Percentiles rank a stretch among this genome's conserved stretches.
phyloP scores from a whole-genome alignment of 2,888 invertebrate species.

The Chirona hameri region DNA sequence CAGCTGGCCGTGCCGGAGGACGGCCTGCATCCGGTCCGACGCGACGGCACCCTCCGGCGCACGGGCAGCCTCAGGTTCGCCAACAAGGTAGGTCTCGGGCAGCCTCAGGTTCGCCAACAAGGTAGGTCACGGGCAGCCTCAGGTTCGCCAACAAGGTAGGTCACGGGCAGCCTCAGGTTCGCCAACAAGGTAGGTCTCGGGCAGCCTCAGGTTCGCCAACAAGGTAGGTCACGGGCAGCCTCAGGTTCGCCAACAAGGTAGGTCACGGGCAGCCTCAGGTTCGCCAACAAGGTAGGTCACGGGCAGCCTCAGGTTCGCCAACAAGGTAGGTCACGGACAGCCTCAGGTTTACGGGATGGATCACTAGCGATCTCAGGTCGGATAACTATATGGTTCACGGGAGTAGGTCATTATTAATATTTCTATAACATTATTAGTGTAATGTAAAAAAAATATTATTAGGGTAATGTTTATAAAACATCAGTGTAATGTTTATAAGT shows the following conservation, averaged over 20 bases:
- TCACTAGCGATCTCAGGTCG: too few relatives aligned
- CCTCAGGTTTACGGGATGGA: too few relatives aligned
- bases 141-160: neutral
- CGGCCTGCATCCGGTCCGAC: conserved; percentile 62
- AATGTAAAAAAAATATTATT: too few relatives aligned
- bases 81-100: neutral
- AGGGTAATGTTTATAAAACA: too few relatives aligned
- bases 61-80: conserved; percentile 55
- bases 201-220: neutral
- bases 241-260: too few relatives aligned
- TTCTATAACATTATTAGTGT: too few relatives aligned
- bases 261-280: neutral
- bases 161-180: neutral
- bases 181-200: too few relatives aligned
- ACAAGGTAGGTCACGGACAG: neutral
- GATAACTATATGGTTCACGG: neutral
- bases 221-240: neutral
- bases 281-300: conserved; percentile 48
- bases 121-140: neutral
- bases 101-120: too few relatives aligned
- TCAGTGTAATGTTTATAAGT: too few relatives aligned
- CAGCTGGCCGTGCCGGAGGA: conserved; percentile 48
- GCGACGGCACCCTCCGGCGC: conserved; percentile 73
- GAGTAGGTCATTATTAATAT: too few relatives aligned
- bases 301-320: conserved; percentile 49